Evolutionary conservation across 2,797 vertebrate genomes (phyloP).

Genomic region (Coregonus sp.): DNA sequence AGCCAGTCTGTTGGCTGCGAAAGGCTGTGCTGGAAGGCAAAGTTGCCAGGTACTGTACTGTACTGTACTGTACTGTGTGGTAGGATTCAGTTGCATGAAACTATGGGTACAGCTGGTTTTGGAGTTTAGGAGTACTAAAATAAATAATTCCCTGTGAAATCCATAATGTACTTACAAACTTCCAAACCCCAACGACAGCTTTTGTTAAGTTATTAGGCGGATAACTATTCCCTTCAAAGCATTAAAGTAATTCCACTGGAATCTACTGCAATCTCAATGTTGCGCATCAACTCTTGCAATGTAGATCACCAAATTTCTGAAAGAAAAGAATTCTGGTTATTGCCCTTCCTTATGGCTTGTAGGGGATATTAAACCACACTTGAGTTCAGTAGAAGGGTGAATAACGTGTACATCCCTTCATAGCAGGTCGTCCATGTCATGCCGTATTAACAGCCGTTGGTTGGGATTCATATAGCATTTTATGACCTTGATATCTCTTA

Average conservation of each 20-base stretch:
- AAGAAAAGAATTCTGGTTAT: conserved; percentile 23
- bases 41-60: conserved; percentile 44
- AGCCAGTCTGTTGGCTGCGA: conserved; percentile 47
- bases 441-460: conserved; percentile 16
- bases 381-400: not conserved
- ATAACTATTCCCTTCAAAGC: not conserved
- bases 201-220: not conserved
- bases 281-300: not conserved
- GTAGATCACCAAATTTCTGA: conserved; percentile 9
- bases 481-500: conserved; percentile 45
- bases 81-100: not conserved
- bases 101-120: conserved; percentile 24
- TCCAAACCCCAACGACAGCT: not conserved
- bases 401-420: conserved; percentile 22
- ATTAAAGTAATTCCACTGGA: conserved; percentile 4
- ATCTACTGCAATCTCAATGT: conserved; percentile 9
- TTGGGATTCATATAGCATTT: conserved; percentile 30
- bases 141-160: not conserved
- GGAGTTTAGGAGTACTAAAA: conserved; percentile 18
- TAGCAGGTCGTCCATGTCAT: conserved; percentile 4
- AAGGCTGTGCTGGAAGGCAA: conserved; percentile 27
- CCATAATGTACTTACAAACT: not conserved
- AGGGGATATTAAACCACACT: conserved; percentile 18
- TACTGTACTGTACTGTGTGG: not conserved
- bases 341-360: conserved; percentile 19